Base-by-base conservation (phyloP, 2,888 invertebrate genomes). In the Bembecia ichneumoniformis region DNA sequence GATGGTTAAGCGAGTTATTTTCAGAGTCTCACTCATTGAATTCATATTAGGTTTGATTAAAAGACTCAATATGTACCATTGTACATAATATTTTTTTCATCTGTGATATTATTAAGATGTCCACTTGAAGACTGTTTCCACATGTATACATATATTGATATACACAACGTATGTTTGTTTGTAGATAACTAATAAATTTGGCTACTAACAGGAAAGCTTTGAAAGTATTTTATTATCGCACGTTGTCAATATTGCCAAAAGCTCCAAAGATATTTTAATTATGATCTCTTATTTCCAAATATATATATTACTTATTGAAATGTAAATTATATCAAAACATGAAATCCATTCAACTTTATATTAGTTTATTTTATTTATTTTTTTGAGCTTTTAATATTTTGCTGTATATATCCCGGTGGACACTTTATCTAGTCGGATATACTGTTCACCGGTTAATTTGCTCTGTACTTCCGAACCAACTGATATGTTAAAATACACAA, bases 141-240 rank as follows among this genome's bases (percentile, higher is more conserved):
- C 13, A 13, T 40, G 11, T 13, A 13, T 13, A 40, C 14, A 11
- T 40, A 40, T 13, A n/a, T 40, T 40, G 40, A 40, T 13, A 40
- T 40, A 40, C 54, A 55, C 54, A 57, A 53, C 60, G 54, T 47
- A 57, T 59, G 55, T 55, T 53, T 53, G 52, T 28, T 28, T 57
- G 48, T 55, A 55, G 62, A 60, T 71, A 68, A 72, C 67, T 61
- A 45, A 46, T 40, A 14, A 52, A 54, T 57, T 62, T 59, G 59
- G 60, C 57, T 51, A 68, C 63, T 71, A 68, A 40, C 40, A 40
- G 40, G 40, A n/a, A 2, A 11, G 57, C 49, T 53, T 58, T 55
- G 7, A 40, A 54, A 52, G 43, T 48, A 50, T 45, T 52, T 52
- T 49, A 51, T 53, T 46, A 47, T 54, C 50, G 52, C 58, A 52